A percentile compares a stretch with the other conserved stretches of the same genome.
Evolutionary conservation across 2,113 vertebrate genomes (phyloP).

Genomic region (Scomber scombrus): DNA sequence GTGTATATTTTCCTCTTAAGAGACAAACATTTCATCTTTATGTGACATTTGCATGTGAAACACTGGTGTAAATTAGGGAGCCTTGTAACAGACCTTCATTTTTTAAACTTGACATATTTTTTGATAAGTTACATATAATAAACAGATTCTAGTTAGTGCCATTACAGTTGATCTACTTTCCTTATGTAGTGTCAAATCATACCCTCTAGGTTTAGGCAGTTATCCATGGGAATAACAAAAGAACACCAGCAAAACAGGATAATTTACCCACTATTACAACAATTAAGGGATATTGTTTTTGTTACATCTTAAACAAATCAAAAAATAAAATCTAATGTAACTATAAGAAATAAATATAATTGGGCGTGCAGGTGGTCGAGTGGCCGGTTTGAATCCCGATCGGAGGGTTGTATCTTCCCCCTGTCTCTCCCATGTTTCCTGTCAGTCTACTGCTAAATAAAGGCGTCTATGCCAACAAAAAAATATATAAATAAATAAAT

Average conservation of each 20-base stretch:
- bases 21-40: too few relatives aligned
- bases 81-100: background rate
- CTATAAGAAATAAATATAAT: background rate
- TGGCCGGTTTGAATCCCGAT: too few relatives aligned
- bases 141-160: too few relatives aligned
- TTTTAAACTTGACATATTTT: background rate
- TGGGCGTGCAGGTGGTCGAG: too few relatives aligned
- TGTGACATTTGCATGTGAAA: background rate
- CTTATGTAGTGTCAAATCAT: background rate
- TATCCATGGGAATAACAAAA: background rate
- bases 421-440: too few relatives aligned
- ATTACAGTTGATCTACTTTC: background rate
- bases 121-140: background rate
- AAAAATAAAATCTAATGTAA: background rate
- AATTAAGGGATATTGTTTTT: background rate
- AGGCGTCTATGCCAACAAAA: too few relatives aligned
- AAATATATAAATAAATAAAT: too few relatives aligned
- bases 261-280: background rate
- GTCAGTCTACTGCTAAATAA: too few relatives aligned
- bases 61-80: background rate
- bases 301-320: background rate
- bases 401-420: too few relatives aligned
- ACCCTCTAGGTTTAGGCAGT: background rate
- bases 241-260: background rate
- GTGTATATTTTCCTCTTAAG: too few relatives aligned